A percentile compares a stretch with the other conserved stretches of the same genome.
Evolutionary conservation across 2,888 invertebrate species (phyloP).

Genomic region (Eulithis prunata): DNA sequence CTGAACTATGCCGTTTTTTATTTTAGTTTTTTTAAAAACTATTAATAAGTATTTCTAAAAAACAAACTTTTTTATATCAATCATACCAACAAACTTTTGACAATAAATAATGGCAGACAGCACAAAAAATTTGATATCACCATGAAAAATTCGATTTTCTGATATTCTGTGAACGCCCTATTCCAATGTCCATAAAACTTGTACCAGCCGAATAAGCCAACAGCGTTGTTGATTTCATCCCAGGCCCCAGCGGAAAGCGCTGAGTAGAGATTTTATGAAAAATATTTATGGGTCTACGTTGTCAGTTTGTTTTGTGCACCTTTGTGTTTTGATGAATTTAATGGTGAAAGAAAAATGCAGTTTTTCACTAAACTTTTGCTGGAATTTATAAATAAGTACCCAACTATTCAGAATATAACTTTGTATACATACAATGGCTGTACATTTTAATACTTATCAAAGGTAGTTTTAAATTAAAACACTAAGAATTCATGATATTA

Average conservation of each 20-base stretch:
- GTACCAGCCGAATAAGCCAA: slow-evolving; percentile 56
- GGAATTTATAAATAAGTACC: neutral
- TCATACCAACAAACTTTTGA: no score
- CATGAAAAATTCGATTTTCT: slow-evolving; percentile 21
- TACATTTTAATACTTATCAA: no score
- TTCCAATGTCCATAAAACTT: slow-evolving; percentile 67
- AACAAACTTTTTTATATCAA: no score
- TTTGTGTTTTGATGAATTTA: slow-evolving; percentile 40
- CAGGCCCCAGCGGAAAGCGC: slow-evolving; percentile 48
- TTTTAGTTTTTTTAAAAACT: no score
- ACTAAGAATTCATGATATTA: no score
- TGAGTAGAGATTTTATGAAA: slow-evolving; percentile 52
- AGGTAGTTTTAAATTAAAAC: no score
- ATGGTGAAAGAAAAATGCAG: slow-evolving; percentile 33
- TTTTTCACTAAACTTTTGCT: slow-evolving; percentile 13
- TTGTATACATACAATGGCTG: no score
- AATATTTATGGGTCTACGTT: slow-evolving; percentile 45
- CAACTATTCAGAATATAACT: no score
- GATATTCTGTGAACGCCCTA: slow-evolving; percentile 60
- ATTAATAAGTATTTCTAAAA: no score
- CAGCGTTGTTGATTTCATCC: slow-evolving; percentile 51
- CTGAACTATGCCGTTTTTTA: no score
- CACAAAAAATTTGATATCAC: slow-evolving; percentile 1
- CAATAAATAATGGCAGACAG: no score
- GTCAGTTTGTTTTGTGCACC: slow-evolving; percentile 43